Percentiles rank a stretch among this genome's conserved stretches.
phyloP scores from a whole-genome alignment of 2,797 vertebrate genomes.

The Amblyopsis hoosieri region DNA sequence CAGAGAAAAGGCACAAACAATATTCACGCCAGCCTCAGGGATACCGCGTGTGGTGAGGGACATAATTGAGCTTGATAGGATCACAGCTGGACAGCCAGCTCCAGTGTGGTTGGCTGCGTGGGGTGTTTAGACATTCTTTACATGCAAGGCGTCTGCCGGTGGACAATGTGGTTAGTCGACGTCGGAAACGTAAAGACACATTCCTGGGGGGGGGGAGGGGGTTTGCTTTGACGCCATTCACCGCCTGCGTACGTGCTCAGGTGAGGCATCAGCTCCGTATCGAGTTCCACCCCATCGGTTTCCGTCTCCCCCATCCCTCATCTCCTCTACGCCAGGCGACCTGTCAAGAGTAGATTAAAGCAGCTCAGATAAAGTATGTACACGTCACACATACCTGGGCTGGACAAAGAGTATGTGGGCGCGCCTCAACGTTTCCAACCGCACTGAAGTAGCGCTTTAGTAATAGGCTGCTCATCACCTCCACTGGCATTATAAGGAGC shows the following conservation, averaged over 20 bases:
- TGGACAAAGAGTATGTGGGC: slow-evolving; percentile 26
- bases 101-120: slow-evolving; percentile 24
- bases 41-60: slow-evolving; percentile 21
- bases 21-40: slow-evolving; percentile 21
- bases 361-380: neutral
- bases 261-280: slow-evolving; percentile 19
- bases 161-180: slow-evolving; percentile 27
- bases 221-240: slow-evolving; percentile 23
- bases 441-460: slow-evolving; percentile 58
- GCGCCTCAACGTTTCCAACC: slow-evolving; percentile 36
- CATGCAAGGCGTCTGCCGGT: slow-evolving; percentile 27
- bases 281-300: slow-evolving; percentile 35
- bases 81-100: slow-evolving; percentile 44
- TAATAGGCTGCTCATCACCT: slow-evolving; percentile 70
- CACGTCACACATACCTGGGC: slow-evolving; percentile 12
- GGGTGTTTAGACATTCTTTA: slow-evolving; percentile 43
- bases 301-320: slow-evolving; percentile 10
- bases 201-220: slow-evolving; percentile 45
- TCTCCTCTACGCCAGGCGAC: slow-evolving; percentile 28
- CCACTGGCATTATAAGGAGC: slow-evolving; percentile 5
- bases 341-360: slow-evolving; percentile 37
- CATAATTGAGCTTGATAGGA: slow-evolving; percentile 20
- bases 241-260: slow-evolving; percentile 35
- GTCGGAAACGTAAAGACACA: slow-evolving; percentile 31
- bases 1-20: slow-evolving; percentile 13